These are phyloP conservation scores for Thera obeliscata DNA, from an alignment of 2,888 invertebrate species.

Conservation along the genomic window DNA sequence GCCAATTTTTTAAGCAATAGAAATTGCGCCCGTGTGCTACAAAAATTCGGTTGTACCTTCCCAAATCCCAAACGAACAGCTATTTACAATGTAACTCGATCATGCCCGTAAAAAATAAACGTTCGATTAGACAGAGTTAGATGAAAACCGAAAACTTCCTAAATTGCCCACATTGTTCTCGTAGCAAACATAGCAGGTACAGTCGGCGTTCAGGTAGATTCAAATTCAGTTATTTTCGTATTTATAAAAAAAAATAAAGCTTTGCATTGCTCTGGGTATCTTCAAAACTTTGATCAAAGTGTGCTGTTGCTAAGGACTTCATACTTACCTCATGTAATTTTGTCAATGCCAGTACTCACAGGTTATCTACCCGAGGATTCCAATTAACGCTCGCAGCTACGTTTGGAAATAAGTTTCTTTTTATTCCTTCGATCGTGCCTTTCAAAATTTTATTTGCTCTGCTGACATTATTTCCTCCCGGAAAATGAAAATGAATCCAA, in stretches of 20 bases:
- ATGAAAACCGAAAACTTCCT: slow-evolving; percentile 26
- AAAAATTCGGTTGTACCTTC: not conserved
- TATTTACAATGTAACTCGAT: slow-evolving; percentile 12
- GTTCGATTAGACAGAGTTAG: slow-evolving; percentile 18
- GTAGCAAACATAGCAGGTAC: not conserved
- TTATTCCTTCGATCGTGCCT: slow-evolving; percentile 9
- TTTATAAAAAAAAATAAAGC: no score
- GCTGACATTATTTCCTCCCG: slow-evolving; percentile 3
- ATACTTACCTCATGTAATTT: no score
- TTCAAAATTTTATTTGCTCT: slow-evolving; percentile 25
- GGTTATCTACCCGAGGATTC: slow-evolving; percentile 23
- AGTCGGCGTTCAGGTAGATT: no score
- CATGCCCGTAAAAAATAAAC: not conserved
- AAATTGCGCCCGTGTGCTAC: no score
- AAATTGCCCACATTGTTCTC: slow-evolving; percentile 27
- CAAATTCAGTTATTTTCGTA: no score
- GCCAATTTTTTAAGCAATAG: no score
- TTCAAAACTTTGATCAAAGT: no score
- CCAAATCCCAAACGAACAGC: not conserved
- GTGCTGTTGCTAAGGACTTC: no score
- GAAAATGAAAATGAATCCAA: slow-evolving; percentile 4
- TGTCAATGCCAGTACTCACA: not conserved
- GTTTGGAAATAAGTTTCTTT: slow-evolving; percentile 13
- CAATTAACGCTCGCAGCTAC: slow-evolving; percentile 28
- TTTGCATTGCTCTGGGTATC: no score